Base-by-base conservation (phyloP, 2,888 invertebrate genomes). In the Lycaena phlaeas region DNA sequence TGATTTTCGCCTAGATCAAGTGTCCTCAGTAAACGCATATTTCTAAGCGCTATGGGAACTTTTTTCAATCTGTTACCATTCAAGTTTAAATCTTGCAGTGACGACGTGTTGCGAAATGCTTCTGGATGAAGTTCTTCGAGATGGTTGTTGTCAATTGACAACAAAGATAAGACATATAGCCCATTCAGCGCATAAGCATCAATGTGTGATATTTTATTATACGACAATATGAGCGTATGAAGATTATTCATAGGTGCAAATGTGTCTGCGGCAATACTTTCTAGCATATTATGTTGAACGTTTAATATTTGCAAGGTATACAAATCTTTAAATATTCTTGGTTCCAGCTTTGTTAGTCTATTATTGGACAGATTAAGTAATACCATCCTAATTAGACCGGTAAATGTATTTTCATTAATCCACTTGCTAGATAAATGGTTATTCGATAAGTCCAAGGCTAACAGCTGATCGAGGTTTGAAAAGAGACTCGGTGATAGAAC, bases 1-100 rank as follows among this genome's bases (percentile, higher is more conserved):
- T 89, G 87, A 84, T 98, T 98, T 76, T 96, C 95, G 42, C 95
- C 96, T 53, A 98, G 86, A 81, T 96, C 95, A 46, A 98, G 89
- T 36, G 94, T 94, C 67, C 92, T 88, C 59, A 97, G 82, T 59
- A 95, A 86, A 51, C 93, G 89, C 92, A 96, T 92, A 76, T 94
- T 92, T 65, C 91, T 89, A 45, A 96, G 74, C 14, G 95, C 95
- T 57, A 90, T 72, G 30, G 96, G 96, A 56, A 95, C 89, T 56
- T 88, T 87, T 64, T 90, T 90, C 59, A 96, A 85, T 61, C 90
- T 89, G 79, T 96, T 96, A 45, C 92, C 93, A 76, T 94, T 95
- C 62, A 96, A 86, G 85, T 95, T 94, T 55, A 97, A 87, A 77
- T 96, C 96, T 78, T 95, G 93, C 61, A 96, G 86, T 47, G 93